A percentile compares a stretch with the other conserved stretches of the same genome.
These are phyloP conservation scores for Hydractinia symbiolongicarpus DNA, from an alignment of 30 jellyfish, hydroid and myxozoan species.

Conservation along the genomic window DNA sequence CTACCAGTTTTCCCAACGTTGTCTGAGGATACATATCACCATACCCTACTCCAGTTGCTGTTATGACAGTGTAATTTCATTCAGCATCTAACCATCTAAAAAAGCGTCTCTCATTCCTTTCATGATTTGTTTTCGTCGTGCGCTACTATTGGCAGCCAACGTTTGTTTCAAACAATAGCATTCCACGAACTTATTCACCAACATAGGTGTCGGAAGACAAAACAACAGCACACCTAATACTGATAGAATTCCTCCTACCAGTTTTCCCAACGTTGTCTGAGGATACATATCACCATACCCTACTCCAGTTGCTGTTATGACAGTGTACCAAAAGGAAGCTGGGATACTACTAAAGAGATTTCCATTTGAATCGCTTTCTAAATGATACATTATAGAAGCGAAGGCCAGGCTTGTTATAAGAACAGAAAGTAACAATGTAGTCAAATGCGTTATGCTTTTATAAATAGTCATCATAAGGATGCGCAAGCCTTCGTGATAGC, in stretches of 20 bases:
- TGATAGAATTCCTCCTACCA: constrained; percentile 61
- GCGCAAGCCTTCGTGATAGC: constrained; percentile 62
- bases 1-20: constrained; percentile 50
- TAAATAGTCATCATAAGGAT: constrained; percentile 53
- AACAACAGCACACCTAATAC: constrained; percentile 65
- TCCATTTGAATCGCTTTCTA: constrained; percentile 29
- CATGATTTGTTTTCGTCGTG: constrained; percentile 54
- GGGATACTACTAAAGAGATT: constrained; percentile 53
- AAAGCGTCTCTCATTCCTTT: constrained; percentile 64
- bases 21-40: constrained; percentile 86
- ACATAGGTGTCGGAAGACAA: constrained; percentile 82
- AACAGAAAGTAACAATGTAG: constrained; percentile 41
- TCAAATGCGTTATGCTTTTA: constrained; percentile 53
- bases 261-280: constrained; percentile 49
- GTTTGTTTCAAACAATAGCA: constrained; percentile 54
- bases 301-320: constrained; percentile 74
- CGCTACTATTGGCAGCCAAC: constrained; percentile 22
- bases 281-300: constrained; percentile 93
- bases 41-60: constrained; percentile 85
- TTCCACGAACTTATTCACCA: constrained; percentile 73
- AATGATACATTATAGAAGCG: constrained; percentile 57
- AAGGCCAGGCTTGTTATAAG: constrained; percentile 43
- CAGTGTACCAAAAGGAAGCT: constrained; percentile 71
- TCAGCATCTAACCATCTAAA: constrained; percentile 26
- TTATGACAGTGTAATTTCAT: constrained; percentile 59